phyloP scores from a whole-genome alignment of 2,113 vertebrate species.

The Notiomystis cincta region DNA sequence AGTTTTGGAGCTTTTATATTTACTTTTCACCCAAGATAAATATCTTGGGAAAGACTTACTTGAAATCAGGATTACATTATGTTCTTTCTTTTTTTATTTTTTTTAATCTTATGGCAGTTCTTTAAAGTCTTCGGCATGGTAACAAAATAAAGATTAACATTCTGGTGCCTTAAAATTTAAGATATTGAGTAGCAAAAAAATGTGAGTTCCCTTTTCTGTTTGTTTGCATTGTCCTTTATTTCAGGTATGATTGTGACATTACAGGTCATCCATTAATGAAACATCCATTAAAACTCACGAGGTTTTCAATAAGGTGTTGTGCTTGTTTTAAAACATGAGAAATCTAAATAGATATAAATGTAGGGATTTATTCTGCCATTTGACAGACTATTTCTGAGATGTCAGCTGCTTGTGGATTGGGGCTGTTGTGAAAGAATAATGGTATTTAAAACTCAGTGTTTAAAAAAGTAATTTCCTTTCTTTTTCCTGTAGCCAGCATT shows the following conservation, averaged over 20 bases:
- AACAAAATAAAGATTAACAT: background rate
- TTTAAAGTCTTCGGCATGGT: background rate
- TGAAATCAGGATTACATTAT: background rate
- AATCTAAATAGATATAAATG: background rate
- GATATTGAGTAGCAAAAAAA: background rate
- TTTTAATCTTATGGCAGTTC: background rate
- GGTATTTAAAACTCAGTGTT: background rate
- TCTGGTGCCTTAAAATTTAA: background rate
- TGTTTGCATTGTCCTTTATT: background rate
- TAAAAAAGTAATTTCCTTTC: background rate
- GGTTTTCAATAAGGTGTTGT: background rate
- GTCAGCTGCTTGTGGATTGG: background rate
- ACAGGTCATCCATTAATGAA: background rate
- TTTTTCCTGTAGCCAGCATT: background rate
- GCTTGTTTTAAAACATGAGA: background rate
- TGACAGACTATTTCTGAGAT: background rate
- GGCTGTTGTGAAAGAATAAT: background rate
- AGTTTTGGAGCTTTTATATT: background rate
- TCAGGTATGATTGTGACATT: background rate
- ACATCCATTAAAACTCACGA: background rate
- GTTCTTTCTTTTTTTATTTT: background rate
- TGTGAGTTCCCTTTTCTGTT: background rate
- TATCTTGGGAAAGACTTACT: background rate
- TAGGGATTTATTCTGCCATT: background rate
- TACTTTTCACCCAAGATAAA: slow-evolving; percentile 6